phyloP scores from a whole-genome alignment of 1,140 invertebrate genomes.

The Lepidurus arcticus region DNA sequence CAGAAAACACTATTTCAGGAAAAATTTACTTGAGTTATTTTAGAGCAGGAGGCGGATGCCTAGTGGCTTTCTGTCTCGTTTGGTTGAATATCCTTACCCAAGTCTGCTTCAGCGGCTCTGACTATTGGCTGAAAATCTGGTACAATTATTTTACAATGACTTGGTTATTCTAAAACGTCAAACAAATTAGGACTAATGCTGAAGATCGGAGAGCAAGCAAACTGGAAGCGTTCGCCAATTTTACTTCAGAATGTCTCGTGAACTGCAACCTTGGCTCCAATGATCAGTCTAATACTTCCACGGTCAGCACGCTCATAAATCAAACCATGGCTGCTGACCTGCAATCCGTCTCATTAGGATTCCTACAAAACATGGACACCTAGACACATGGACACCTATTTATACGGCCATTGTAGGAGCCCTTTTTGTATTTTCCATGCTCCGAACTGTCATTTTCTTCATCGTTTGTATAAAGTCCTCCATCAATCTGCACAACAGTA shows the following conservation, averaged over 20 bases:
- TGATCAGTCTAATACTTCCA: constrained; percentile 29
- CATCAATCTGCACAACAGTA: constrained; percentile 67
- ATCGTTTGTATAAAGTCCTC: constrained; percentile 74
- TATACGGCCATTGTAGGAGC: constrained; percentile 53
- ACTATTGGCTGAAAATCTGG: constrained; percentile 78
- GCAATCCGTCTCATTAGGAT: constrained; percentile 31
- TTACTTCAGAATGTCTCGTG: neutral
- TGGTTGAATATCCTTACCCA: constrained; percentile 60
- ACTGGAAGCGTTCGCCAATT: constrained; percentile 20
- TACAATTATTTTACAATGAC: constrained; percentile 36
- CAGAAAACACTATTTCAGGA: constrained; percentile 54
- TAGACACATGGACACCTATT: no score
- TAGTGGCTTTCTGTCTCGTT: constrained; percentile 53
- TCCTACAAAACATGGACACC: constrained; percentile 36
- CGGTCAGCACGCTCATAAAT: constrained; percentile 19
- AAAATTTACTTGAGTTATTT: constrained; percentile 63
- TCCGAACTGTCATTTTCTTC: constrained; percentile 62
- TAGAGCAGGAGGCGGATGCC: constrained; percentile 56
- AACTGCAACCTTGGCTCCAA: neutral
- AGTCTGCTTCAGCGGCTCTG: constrained; percentile 59
- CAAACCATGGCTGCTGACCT: neutral
- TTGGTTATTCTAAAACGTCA: neutral
- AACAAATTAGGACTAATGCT: constrained; percentile 36
- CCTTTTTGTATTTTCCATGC: constrained; percentile 52
- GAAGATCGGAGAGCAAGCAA: constrained; percentile 35